These are phyloP conservation scores for Drosophila austrosaltans DNA, from an alignment of 2,888 invertebrate species.

Conservation along the genomic window DNA sequence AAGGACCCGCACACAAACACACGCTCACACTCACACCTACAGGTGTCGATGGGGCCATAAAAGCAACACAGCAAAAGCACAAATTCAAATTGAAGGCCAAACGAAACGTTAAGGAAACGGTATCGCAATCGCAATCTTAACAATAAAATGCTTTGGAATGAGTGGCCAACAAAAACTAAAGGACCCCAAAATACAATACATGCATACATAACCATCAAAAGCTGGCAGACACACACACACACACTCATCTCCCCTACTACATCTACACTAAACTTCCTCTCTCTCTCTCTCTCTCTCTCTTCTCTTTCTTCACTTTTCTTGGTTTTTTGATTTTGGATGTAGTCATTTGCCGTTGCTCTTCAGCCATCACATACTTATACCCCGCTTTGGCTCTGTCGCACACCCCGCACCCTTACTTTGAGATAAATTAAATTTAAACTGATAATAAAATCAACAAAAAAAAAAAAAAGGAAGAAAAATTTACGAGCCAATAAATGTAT, in stretches of 20 bases:
- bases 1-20: slow-evolving; percentile 52
- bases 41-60: slow-evolving; percentile 45
- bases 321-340: slow-evolving; percentile 70
- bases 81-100: slow-evolving; percentile 72
- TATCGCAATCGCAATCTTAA: slow-evolving; percentile 54
- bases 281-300: neutral
- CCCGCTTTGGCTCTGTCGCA: slow-evolving; percentile 29
- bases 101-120: slow-evolving; percentile 12
- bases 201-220: slow-evolving; percentile 19
- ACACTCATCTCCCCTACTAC: too few species aligned
- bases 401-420: slow-evolving; percentile 17
- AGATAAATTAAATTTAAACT: slow-evolving; percentile 76
- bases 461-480: slow-evolving; percentile 66
- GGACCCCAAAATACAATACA: slow-evolving; percentile 20
- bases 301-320: slow-evolving; percentile 16
- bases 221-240: too few species aligned
- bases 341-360: slow-evolving; percentile 60
- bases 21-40: slow-evolving; percentile 14
- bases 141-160: slow-evolving; percentile 67
- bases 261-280: neutral
- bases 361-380: neutral
- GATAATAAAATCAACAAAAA: slow-evolving; percentile 75
- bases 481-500: slow-evolving; percentile 75
- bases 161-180: slow-evolving; percentile 38
- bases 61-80: slow-evolving; percentile 37